These are phyloP conservation scores for Herpailurus yagouaroundi DNA, from an alignment of 2,113 vertebrate genomes.

Conservation along the genomic window DNA sequence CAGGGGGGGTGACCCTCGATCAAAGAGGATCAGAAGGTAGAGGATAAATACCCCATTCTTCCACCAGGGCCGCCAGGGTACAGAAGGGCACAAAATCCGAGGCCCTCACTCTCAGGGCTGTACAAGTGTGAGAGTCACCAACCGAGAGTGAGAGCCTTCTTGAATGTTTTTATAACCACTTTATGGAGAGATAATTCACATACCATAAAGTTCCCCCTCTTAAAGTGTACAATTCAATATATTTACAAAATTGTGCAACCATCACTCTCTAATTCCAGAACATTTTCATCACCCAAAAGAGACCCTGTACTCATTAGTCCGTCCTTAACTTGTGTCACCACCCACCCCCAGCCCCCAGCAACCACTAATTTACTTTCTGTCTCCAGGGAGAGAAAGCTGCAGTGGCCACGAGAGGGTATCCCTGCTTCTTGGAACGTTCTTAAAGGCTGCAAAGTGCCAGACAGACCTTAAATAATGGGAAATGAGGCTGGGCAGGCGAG, in stretches of 20 bases:
- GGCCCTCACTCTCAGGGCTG: background rate
- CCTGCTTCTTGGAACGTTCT: background rate
- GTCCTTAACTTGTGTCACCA: background rate
- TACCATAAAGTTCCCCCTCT: background rate
- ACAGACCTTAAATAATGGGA: background rate
- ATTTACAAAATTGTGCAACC: background rate
- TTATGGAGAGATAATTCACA: background rate
- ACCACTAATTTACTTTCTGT: background rate
- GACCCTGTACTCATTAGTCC: background rate
- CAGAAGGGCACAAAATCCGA: background rate
- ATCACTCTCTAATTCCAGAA: background rate
- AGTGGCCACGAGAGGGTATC: background rate
- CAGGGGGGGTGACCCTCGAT: background rate
- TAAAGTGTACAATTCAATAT: background rate
- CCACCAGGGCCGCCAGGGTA: background rate
- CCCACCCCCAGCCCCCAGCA: too few relatives aligned
- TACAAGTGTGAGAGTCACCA: background rate
- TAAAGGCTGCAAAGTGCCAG: background rate
- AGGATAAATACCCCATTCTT: background rate
- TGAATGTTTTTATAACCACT: background rate
- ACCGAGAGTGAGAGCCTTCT: background rate
- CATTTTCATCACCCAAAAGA: background rate
- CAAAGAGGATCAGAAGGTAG: background rate
- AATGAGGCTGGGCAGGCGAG: background rate
- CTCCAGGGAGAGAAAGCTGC: background rate